phyloP scores from a whole-genome alignment of 1,140 invertebrate species.

The Mya arenaria region DNA sequence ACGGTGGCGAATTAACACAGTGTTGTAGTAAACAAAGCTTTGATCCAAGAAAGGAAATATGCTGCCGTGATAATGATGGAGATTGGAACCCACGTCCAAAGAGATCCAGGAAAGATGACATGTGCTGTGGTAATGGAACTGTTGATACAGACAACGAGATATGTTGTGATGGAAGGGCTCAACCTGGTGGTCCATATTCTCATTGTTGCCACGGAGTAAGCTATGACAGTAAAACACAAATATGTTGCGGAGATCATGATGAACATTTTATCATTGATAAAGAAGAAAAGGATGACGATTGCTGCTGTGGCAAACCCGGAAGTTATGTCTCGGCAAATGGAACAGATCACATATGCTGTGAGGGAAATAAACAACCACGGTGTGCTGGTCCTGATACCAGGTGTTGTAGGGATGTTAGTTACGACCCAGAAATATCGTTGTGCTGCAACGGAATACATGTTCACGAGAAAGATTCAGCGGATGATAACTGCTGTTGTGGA shows the following conservation, averaged over 20 bases:
- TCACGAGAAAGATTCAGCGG: background rate
- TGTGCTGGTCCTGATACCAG: slow-evolving; percentile 12
- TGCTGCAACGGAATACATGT: slow-evolving; percentile 35
- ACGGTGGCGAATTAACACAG: background rate
- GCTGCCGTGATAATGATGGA: background rate
- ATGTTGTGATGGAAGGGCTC: slow-evolving; percentile 30
- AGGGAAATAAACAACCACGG: background rate
- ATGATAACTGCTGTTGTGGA: slow-evolving; percentile 37
- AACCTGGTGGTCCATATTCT: background rate
- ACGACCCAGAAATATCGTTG: background rate
- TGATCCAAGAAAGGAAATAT: slow-evolving; percentile 17
- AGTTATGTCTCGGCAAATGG: background rate
- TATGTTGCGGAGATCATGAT: slow-evolving; percentile 14
- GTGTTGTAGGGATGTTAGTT: slow-evolving; percentile 22
- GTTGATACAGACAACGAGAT: slow-evolving; percentile 24
- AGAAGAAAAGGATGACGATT: background rate
- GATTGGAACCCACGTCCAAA: background rate
- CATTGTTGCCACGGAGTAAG: slow-evolving; percentile 1
- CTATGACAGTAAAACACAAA: background rate
- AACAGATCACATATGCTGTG: slow-evolving; percentile 12
- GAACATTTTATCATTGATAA: slow-evolving; percentile 11
- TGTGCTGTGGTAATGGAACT: slow-evolving; percentile 23
- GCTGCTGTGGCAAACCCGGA: slow-evolving; percentile 7
- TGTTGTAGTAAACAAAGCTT: slow-evolving; percentile 20
- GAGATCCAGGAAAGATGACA: slow-evolving; percentile 1